A percentile compares a stretch with the other conserved stretches of the same genome.
Conservation (phyloP, 2,888 invertebrate genomes). For the Macrosiphum euphorbiae region DNA sequence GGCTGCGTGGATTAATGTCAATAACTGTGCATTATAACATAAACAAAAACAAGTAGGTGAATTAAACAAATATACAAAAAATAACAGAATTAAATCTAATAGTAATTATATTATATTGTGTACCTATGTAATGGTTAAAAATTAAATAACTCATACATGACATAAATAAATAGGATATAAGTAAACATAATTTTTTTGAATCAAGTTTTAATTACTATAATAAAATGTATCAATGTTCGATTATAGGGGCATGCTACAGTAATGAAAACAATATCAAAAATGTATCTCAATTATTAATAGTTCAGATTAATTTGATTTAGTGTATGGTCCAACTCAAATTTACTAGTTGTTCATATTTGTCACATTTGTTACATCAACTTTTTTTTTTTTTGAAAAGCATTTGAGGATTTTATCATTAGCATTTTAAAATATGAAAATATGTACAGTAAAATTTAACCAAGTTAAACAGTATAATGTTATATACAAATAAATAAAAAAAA, state of each 20-base stretch:
- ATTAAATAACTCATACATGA: not conserved
- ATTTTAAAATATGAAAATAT: not conserved
- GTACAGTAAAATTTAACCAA: not conserved
- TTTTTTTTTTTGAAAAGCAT: not conserved
- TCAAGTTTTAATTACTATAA: not conserved
- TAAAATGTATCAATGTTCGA: not conserved
- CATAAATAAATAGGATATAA: not conserved
- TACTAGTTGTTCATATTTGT: not conserved
- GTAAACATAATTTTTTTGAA: not conserved
- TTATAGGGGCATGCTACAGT: not conserved
- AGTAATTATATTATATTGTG: not conserved
- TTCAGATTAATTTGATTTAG: not conserved
- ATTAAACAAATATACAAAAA: not conserved
- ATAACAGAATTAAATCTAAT: not conserved
- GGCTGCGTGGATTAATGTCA: slow-evolving; percentile 1
- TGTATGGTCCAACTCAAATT: not conserved
- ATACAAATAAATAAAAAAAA: not conserved
- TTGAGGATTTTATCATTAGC: not conserved
- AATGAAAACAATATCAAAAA: not conserved
- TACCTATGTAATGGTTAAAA: not conserved
- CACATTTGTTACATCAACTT: not conserved
- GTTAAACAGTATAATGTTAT: not conserved
- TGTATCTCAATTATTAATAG: not conserved
- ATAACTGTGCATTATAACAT: slow-evolving; percentile 29
- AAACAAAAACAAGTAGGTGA: slow-evolving; percentile 3